Conservation (phyloP, 2,113 vertebrate species). For the Anolis carolinensis region DNA sequence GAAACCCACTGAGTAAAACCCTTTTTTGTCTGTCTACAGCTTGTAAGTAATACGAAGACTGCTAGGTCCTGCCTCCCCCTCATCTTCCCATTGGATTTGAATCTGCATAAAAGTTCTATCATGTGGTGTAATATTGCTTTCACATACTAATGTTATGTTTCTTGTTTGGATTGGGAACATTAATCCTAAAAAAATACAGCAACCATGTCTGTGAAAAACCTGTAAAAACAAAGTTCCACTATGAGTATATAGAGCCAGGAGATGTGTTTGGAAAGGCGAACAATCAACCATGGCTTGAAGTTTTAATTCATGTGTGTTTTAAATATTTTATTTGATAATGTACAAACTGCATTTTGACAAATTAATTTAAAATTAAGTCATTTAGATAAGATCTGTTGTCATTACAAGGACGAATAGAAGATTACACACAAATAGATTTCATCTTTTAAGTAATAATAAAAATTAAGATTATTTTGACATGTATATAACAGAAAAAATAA, state of each 20-base stretch:
- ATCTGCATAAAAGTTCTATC: neutral
- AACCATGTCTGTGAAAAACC: neutral
- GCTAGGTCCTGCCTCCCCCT: too few species aligned
- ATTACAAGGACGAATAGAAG: neutral
- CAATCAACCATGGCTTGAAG: conserved; percentile 2
- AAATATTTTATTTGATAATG: neutral
- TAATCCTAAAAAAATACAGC: neutral
- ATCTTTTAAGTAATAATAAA: neutral
- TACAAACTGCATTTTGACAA: neutral
- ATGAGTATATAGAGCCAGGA: conserved; percentile 26
- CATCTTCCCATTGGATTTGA: neutral
- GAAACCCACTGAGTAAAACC: neutral
- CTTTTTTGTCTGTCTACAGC: neutral
- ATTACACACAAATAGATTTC: neutral
- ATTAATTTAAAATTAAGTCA: neutral
- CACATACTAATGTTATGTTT: too few species aligned
- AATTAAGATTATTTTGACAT: neutral
- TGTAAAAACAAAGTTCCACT: neutral
- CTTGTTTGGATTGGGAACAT: neutral
- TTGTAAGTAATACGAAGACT: too few species aligned
- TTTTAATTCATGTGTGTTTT: neutral
- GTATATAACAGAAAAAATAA: neutral
- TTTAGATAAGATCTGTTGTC: neutral
- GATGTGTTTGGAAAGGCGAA: conserved; percentile 21
- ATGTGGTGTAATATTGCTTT: neutral